phyloP scores from a whole-genome alignment of 2,888 invertebrate genomes.

The Crematogaster levior region DNA sequence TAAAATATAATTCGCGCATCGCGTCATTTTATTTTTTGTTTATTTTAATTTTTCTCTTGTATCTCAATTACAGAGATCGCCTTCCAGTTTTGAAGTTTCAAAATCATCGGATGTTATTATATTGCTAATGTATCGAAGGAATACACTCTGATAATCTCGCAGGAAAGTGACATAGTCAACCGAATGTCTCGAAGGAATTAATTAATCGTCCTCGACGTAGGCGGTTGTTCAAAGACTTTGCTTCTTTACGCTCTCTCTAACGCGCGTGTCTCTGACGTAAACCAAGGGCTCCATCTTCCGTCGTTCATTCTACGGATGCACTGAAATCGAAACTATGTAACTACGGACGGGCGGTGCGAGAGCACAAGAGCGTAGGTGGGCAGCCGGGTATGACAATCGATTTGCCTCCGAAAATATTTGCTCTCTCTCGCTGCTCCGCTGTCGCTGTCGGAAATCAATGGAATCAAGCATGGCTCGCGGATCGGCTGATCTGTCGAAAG shows the following conservation, averaged over 20 bases:
- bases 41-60: background rate
- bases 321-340: conserved; percentile 69
- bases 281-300: conserved; percentile 74
- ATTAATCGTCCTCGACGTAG: background rate
- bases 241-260: conserved; percentile 12
- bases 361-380: conserved; percentile 59
- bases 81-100: background rate
- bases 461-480: background rate
- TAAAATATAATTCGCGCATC: background rate
- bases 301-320: conserved; percentile 61
- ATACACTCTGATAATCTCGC: background rate
- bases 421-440: conserved; percentile 49
- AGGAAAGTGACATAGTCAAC: background rate
- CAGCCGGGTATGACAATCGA: conserved; percentile 70
- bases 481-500: conserved; percentile 1
- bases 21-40: background rate
- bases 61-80: background rate
- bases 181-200: background rate
- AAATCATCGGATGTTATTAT: background rate
- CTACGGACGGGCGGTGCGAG: conserved; percentile 45
- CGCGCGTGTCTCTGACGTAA: conserved; percentile 59
- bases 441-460: conserved; percentile 25
- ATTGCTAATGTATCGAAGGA: background rate
- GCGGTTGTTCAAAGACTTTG: conserved; percentile 15
- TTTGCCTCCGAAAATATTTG: conserved; percentile 75